Percentiles rank a stretch among this genome's conserved stretches.
Conservation (phyloP, 2,888 invertebrate species). For the Idaea straminata region DNA sequence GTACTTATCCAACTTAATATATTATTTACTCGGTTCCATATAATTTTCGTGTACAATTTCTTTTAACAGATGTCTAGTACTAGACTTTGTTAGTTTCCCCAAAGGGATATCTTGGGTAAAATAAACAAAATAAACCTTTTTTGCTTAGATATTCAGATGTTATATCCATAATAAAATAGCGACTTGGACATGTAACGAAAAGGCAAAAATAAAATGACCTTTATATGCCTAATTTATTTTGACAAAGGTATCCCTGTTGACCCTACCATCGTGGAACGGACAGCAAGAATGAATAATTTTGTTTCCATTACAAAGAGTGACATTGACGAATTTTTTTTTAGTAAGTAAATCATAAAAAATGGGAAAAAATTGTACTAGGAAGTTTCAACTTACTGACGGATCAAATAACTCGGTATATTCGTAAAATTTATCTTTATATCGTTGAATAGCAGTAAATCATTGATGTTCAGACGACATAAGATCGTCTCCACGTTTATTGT, state of each 20-base stretch:
- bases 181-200: conserved; percentile 24
- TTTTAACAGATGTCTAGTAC: not conserved
- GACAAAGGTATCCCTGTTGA: conserved; percentile 32
- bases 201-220: conserved; percentile 27
- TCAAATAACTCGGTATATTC: conserved; percentile 24
- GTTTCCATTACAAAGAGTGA: conserved; percentile 22
- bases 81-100: not conserved
- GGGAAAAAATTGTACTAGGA: conserved; percentile 17
- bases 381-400: conserved; percentile 30
- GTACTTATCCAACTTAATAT: not conserved
- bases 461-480: conserved; percentile 7
- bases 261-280: conserved; percentile 26
- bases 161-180: conserved; percentile 11
- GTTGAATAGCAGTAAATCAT: conserved; percentile 16
- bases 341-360: conserved; percentile 20
- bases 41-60: not conserved
- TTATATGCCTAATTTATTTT: conserved; percentile 34
- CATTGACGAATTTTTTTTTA: conserved; percentile 9
- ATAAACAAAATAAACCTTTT: not conserved
- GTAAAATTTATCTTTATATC: conserved; percentile 24
- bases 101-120: not conserved
- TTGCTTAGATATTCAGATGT: not conserved
- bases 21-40: not conserved
- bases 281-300: conserved; percentile 30
- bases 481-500: not conserved